Evolutionary conservation across 2,888 invertebrate genomes (phyloP).

Genomic region (Scaptomyza caliginosa): DNA sequence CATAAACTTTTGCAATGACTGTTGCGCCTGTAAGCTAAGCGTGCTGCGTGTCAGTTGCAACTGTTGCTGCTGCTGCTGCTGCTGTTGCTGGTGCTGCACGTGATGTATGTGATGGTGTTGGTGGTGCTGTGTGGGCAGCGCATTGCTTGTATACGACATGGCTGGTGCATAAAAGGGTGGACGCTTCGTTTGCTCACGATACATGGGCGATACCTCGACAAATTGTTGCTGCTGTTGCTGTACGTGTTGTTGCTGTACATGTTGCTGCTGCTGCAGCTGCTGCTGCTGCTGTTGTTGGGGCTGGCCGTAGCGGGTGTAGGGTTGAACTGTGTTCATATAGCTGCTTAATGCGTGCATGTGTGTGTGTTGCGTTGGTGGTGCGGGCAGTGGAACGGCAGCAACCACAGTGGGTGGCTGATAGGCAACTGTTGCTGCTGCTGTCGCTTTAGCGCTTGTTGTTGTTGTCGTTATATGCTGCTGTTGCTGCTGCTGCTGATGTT

Average conservation of each 20-base stretch:
- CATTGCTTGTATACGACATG: constrained; percentile 59
- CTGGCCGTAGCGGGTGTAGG: constrained; percentile 73
- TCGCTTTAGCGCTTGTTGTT: constrained; percentile 8
- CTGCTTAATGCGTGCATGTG: constrained; percentile 71
- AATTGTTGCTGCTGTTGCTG: constrained; percentile 40
- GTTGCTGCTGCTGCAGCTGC: constrained; percentile 27
- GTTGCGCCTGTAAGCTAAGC: constrained; percentile 57
- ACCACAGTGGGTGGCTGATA: constrained; percentile 5
- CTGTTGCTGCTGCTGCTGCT: constrained; percentile 10
- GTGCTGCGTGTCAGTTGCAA: constrained; percentile 6
- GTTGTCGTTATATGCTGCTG: constrained; percentile 14
- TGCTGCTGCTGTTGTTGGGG: constrained; percentile 46
- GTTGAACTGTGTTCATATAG: constrained; percentile 76
- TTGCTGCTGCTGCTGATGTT: constrained; percentile 25
- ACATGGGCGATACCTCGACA: constrained; percentile 67
- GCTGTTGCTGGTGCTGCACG: constrained; percentile 22
- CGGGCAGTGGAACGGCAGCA: constrained; percentile 26
- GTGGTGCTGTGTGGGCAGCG: constrained; percentile 53
- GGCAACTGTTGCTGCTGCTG: constrained; percentile 15
- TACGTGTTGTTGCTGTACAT: constrained; percentile 35
- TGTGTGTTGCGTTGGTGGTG: constrained; percentile 60
- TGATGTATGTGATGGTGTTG: constrained; percentile 28
- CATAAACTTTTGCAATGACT: constrained; percentile 72
- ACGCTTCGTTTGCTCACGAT: constrained; percentile 62
- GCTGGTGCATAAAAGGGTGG: constrained; percentile 70